A percentile compares a stretch with the other conserved stretches of the same genome.
These are phyloP conservation scores for Tenthredo mesomela DNA, from an alignment of 2,888 invertebrate species.

Conservation along the genomic window DNA sequence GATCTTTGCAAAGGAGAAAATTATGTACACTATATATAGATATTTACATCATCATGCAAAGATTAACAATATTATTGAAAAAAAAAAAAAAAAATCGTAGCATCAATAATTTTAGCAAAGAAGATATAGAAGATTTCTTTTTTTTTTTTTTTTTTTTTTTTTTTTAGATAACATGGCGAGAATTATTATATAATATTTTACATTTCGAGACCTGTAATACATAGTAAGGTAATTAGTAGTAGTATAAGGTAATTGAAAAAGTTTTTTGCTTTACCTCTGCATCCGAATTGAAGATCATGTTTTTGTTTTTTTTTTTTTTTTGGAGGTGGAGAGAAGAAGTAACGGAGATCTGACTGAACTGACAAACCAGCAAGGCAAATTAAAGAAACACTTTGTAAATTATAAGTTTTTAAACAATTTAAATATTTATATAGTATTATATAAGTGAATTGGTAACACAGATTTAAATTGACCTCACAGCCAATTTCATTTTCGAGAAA, in stretches of 20 bases:
- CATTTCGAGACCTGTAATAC: not conserved
- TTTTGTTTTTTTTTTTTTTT: not conserved
- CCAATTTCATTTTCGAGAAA: not conserved
- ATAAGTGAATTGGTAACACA: not conserved
- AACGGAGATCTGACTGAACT: constrained; percentile 44
- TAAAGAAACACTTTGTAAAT: constrained; percentile 12
- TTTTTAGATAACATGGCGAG: no score
- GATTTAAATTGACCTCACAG: not conserved
- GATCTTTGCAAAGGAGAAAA: constrained; percentile 5
- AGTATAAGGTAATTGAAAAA: not conserved
- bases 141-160: not conserved
- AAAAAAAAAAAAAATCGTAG: not conserved
- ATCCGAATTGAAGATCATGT: not conserved
- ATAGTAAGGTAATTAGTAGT: not conserved
- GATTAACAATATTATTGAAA: not conserved
- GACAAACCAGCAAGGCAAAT: constrained; percentile 50
- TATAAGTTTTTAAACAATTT: not conserved
- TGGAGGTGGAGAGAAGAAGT: not conserved
- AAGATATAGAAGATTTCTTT: not conserved
- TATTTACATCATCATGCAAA: constrained; percentile 1
- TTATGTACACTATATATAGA: not conserved
- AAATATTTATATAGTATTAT: not conserved
- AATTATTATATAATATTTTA: not conserved
- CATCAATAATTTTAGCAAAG: not conserved
- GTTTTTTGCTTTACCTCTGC: constrained; percentile 7